A percentile compares a stretch with the other conserved stretches of the same genome.
Evolutionary conservation across 1,140 invertebrate species (phyloP).

Genomic region (Penaeus japonicus): DNA sequence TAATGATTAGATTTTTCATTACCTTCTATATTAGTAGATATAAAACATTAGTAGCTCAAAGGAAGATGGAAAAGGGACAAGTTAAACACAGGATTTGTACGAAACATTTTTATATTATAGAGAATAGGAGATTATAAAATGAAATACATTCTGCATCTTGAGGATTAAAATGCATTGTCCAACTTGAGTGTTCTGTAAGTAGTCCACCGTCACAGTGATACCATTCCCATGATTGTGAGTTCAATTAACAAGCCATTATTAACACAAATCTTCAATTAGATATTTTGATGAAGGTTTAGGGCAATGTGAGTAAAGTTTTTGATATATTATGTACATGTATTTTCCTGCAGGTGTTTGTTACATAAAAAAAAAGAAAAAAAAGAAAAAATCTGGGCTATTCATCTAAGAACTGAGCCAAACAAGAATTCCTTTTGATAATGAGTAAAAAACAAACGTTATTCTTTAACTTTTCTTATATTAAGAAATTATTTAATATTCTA

Average conservation of each 20-base stretch:
- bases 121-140: slow-evolving; percentile 55
- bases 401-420: too few species aligned
- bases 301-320: too few species aligned
- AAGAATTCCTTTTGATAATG: not conserved
- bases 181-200: slow-evolving; percentile 34
- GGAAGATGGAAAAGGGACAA: slow-evolving; percentile 36
- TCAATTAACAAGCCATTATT: slow-evolving; percentile 3
- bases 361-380: too few species aligned
- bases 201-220: slow-evolving; percentile 42
- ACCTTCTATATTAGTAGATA: too few species aligned
- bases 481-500: slow-evolving; percentile 7
- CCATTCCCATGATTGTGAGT: slow-evolving; percentile 50
- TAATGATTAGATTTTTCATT: too few species aligned
- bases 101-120: slow-evolving; percentile 52
- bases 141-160: slow-evolving; percentile 53
- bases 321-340: too few species aligned
- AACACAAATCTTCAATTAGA: too few species aligned
- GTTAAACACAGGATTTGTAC: slow-evolving; percentile 51
- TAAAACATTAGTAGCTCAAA: slow-evolving; percentile 20
- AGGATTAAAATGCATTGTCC: slow-evolving; percentile 53
- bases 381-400: too few species aligned
- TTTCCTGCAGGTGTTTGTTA: too few species aligned
- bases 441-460: not conserved
- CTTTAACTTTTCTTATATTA: slow-evolving; percentile 17
- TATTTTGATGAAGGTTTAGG: too few species aligned